phyloP scores from a whole-genome alignment of 1,140 invertebrate species.

The Bicyclus anynana region DNA sequence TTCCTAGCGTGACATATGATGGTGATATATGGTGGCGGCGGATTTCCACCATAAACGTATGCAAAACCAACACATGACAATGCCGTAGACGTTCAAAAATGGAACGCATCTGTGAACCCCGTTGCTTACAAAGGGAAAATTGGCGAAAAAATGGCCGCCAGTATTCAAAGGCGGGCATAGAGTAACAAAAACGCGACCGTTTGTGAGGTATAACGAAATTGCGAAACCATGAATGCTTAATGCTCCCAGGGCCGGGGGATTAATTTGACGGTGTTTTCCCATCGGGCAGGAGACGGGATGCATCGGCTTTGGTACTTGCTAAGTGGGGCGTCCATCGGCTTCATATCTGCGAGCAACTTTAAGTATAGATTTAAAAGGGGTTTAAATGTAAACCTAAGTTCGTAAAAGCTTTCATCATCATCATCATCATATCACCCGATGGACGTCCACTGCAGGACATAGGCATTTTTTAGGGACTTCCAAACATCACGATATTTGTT shows the following conservation, averaged over 20 bases:
- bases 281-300: not conserved
- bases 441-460: too few relatives aligned
- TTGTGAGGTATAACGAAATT: slow-evolving; percentile 15
- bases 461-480: too few relatives aligned
- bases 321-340: not conserved
- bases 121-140: slow-evolving; percentile 11
- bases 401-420: too few relatives aligned
- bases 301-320: not conserved
- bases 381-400: too few relatives aligned
- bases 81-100: not conserved
- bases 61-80: too few relatives aligned
- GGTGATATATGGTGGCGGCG: too few relatives aligned
- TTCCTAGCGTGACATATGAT: too few relatives aligned
- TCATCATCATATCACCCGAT: too few relatives aligned
- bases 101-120: not conserved
- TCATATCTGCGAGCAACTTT: not conserved
- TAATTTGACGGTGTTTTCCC: slow-evolving; percentile 16
- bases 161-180: not conserved
- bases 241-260: slow-evolving; percentile 14
- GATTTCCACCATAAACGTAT: too few relatives aligned
- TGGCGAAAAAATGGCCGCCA: slow-evolving; percentile 3
- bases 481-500: too few relatives aligned
- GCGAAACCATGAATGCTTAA: slow-evolving; percentile 19
- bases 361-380: not conserved
- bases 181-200: slow-evolving; percentile 6